phyloP scores from a whole-genome alignment of 2,888 invertebrate species.

The Polietes domitor region DNA sequence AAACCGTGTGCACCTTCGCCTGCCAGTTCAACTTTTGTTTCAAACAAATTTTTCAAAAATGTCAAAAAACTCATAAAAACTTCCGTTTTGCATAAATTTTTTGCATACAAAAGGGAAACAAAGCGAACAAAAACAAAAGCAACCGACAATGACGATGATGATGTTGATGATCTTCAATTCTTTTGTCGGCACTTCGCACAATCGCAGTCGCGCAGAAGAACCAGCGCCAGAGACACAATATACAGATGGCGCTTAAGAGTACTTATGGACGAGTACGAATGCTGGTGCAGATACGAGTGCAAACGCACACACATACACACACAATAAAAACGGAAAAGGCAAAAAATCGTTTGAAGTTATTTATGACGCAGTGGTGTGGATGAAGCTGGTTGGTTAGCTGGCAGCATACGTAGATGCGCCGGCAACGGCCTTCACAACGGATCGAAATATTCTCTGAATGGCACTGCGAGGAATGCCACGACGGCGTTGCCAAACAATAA shows the following conservation, averaged over 20 bases:
- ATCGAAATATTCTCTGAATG: background rate
- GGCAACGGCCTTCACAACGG: conserved; percentile 2
- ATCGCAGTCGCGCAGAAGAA: background rate
- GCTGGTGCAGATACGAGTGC: background rate
- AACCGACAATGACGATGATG: background rate
- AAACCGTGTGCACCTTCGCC: background rate
- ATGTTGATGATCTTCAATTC: background rate
- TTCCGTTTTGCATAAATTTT: conserved; percentile 30
- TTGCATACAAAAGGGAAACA: background rate
- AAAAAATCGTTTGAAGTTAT: conserved; percentile 28
- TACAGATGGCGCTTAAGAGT: conserved; percentile 22
- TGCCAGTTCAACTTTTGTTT: background rate
- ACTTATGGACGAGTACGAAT: background rate
- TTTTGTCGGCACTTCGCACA: conserved; percentile 8
- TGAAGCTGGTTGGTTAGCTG: background rate
- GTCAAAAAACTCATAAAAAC: conserved; percentile 39
- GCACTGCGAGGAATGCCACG: background rate
- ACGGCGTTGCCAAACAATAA: background rate
- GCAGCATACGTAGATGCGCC: background rate
- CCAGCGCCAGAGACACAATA: background rate
- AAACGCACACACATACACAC: conserved; percentile 14
- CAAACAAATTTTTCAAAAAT: conserved; percentile 36
- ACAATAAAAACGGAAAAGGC: conserved; percentile 11
- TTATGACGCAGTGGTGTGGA: background rate
- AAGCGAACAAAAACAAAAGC: background rate